Evolutionary conservation across 2,113 vertebrate genomes (phyloP), one percentile per base, ranked within the genome.

Genomic region (Mobula hypostoma): DNA sequence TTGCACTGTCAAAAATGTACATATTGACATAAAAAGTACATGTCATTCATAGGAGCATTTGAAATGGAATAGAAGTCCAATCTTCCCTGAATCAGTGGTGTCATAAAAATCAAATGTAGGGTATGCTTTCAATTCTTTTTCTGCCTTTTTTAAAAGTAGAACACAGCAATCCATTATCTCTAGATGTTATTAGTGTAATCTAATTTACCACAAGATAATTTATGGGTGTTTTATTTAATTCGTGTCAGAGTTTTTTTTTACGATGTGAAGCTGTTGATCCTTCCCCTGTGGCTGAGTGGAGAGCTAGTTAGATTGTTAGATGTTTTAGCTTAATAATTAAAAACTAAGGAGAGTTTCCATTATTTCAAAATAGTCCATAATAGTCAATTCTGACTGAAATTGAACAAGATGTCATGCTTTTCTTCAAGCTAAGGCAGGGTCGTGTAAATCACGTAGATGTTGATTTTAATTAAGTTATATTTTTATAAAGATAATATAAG

Each of bases 401-500:
- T 95, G 85, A 94, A 95, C 78, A 85, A 90, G 88, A 94, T 94
- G 94, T 88, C 27, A 94, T 72, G 82, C 80, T 15, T 90, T 94
- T 94, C 94, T 95, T 95, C 61, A 94, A 78, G 95, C 94, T 94
- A 93, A 95, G 94, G 85, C 36, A 27, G 72, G 94, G 58, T 94
- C 14, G 17, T 2, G 9, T 94, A 94, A 90, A 70, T 21, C 17
- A 83, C 95, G 94, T 94, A 95, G 56, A 94, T 95, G 94, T 95
- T 92, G 94, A 17, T 96, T 63, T 94, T 94, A 95, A 95, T 95
- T 82, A 94, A 29, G 95, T 96, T 94, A 94, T 95, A 11, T 11
- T 88, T 63, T 56, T 48, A 48, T 48, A 87, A 88, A 48, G 29
- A 36, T 17, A 27, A 11, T 32, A 77, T 94, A 36, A 94, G 6